Percentiles rank a stretch among this genome's conserved stretches.
phyloP scores from a whole-genome alignment of 2,888 invertebrate genomes.

The Deilephila elpenor region DNA sequence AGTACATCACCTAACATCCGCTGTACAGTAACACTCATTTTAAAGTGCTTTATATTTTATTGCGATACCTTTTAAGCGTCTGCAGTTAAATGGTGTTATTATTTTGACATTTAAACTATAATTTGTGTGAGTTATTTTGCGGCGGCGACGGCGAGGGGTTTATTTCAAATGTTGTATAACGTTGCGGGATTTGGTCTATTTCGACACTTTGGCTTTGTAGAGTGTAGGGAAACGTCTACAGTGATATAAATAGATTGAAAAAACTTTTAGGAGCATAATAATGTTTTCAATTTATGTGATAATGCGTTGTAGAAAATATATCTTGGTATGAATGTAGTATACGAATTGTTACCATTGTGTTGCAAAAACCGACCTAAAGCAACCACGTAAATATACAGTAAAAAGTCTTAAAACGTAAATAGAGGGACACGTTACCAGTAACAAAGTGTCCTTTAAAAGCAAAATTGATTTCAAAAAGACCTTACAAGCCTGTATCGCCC shows the following conservation, averaged over 20 bases:
- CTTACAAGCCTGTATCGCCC: neutral
- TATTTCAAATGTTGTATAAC: neutral
- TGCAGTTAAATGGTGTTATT: slow-evolving; percentile 25
- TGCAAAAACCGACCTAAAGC: too few relatives aligned
- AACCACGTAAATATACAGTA: neutral
- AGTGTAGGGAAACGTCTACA: neutral
- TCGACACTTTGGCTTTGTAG: neutral
- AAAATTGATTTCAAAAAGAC: slow-evolving; percentile 14
- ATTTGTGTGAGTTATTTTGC: slow-evolving; percentile 12
- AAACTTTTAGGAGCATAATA: too few relatives aligned
- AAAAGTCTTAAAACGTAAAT: neutral
- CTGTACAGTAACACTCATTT: slow-evolving; percentile 23
- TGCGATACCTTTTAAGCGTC: slow-evolving; percentile 15
- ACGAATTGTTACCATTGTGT: too few relatives aligned
- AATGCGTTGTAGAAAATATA: too few relatives aligned
- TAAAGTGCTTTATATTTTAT: slow-evolving; percentile 30
- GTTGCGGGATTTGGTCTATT: neutral
- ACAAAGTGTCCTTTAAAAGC: neutral
- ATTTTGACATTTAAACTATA: slow-evolving; percentile 7
- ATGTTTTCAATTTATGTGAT: too few relatives aligned
- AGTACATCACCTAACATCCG: slow-evolving; percentile 24
- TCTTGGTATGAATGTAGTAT: too few relatives aligned
- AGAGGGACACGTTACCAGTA: neutral
- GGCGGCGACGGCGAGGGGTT: neutral
- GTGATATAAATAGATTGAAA: neutral